Evolutionary conservation across 2,797 vertebrate genomes (phyloP).

Genomic region (Cephalopachus bancanus): DNA sequence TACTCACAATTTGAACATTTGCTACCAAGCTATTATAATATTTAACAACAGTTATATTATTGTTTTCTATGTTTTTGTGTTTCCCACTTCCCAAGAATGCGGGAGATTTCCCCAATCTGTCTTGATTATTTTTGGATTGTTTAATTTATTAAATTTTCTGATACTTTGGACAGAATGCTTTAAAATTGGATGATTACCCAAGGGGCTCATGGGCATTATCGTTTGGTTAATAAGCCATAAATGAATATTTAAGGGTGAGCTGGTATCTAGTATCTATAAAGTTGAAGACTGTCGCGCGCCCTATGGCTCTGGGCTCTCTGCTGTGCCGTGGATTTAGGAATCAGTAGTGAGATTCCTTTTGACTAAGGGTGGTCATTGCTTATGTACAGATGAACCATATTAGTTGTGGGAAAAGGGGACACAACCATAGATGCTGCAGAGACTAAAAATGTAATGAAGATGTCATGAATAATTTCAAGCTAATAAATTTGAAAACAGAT

Average conservation of each 20-base stretch:
- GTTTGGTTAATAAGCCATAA: background rate
- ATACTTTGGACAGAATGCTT: background rate
- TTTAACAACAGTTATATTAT: background rate
- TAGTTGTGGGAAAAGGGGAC: background rate
- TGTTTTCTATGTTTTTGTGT: background rate
- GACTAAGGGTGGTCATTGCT: background rate
- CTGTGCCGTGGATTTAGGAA: background rate
- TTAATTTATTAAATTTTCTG: constrained; percentile 1
- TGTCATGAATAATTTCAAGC: background rate
- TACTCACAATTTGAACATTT: background rate
- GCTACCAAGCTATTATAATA: background rate
- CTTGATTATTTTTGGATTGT: background rate
- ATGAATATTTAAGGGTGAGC: background rate
- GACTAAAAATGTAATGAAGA: background rate
- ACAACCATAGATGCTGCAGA: background rate
- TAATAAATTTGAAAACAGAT: background rate
- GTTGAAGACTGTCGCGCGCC: background rate
- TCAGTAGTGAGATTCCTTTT: background rate
- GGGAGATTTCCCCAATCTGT: background rate
- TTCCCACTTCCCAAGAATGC: background rate
- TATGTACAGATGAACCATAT: background rate
- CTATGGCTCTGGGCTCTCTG: background rate
- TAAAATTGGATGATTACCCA: background rate
- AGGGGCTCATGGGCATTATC: background rate
- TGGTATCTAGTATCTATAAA: background rate